These are phyloP conservation scores for Gavia stellata DNA, from an alignment of 2,113 vertebrate species.

Conservation along the genomic window DNA sequence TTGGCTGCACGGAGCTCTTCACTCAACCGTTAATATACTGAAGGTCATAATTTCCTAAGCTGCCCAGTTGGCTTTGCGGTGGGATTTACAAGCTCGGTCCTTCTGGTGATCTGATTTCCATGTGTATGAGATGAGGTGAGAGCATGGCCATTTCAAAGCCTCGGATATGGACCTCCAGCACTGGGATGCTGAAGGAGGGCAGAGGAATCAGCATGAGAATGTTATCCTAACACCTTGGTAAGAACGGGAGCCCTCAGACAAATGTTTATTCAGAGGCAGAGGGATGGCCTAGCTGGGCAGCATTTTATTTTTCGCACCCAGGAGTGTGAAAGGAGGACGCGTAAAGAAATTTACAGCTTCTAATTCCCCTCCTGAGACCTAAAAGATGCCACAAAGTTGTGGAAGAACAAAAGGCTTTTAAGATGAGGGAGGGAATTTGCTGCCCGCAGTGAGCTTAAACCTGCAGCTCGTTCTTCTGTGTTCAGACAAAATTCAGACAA, in stretches of 20 bases:
- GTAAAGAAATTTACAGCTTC: constrained; percentile 28
- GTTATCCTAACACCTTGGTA: constrained; percentile 67
- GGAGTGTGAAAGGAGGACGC: constrained; percentile 21
- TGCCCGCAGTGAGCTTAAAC: background rate
- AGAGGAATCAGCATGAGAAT: constrained; percentile 66
- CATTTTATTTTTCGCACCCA: constrained; percentile 45
- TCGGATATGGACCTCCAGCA: constrained; percentile 42
- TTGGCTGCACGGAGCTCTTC: background rate
- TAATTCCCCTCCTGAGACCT: background rate
- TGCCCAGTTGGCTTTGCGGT: background rate
- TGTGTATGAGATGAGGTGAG: constrained; percentile 57
- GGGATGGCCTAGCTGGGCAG: background rate
- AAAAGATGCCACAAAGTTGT: background rate
- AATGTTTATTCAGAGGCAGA: constrained; percentile 58
- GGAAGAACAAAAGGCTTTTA: constrained; percentile 15
- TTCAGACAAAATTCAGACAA: background rate
- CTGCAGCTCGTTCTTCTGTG: background rate
- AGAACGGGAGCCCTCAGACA: constrained; percentile 24
- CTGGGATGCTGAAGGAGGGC: constrained; percentile 12
- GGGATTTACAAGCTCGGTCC: background rate
- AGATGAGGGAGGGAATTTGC: background rate
- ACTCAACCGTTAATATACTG: background rate
- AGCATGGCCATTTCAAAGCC: constrained; percentile 66
- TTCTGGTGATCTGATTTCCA: constrained; percentile 58
- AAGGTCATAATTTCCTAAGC: background rate